phyloP scores from a whole-genome alignment of 1,140 invertebrate genomes.

The Odontomachus brunneus region DNA sequence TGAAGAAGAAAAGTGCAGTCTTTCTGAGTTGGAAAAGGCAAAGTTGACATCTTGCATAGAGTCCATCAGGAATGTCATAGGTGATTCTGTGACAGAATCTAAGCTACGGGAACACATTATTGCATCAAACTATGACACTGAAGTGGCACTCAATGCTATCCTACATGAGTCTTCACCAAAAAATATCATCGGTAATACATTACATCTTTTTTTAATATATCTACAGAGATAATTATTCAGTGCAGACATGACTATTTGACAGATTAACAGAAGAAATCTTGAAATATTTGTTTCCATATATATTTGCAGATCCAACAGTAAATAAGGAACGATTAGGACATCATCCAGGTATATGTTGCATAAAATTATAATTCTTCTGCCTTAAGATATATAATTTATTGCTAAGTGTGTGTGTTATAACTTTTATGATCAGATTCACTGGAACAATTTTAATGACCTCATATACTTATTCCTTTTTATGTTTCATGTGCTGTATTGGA shows the following conservation, averaged over 20 bases:
- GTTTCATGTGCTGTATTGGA: conserved; percentile 82
- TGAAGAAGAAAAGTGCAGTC: conserved; percentile 84
- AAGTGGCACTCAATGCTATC: conserved; percentile 90
- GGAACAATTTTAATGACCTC: conserved; percentile 60
- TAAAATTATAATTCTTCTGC: conserved; percentile 24
- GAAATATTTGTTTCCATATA: no score
- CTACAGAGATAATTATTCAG: background rate
- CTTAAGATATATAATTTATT: background rate
- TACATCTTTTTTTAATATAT: background rate
- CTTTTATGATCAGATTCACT: background rate
- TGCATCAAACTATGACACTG: conserved; percentile 89
- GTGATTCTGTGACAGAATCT: conserved; percentile 90
- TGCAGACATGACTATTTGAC: background rate
- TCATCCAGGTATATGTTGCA: conserved; percentile 76
- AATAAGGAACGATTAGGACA: conserved; percentile 62
- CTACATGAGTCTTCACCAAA: conserved; percentile 84
- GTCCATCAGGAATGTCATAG: conserved; percentile 92
- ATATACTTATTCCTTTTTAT: conserved; percentile 72
- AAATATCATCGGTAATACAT: conserved; percentile 52
- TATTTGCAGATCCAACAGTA: conserved; percentile 56
- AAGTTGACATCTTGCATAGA: conserved; percentile 94
- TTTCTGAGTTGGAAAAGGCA: conserved; percentile 89
- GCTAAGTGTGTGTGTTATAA: conserved; percentile 9
- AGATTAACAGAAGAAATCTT: background rate
- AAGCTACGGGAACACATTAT: conserved; percentile 89